Conservation (phyloP, 1,140 invertebrate species). For the Druon quercuslanigerum region DNA sequence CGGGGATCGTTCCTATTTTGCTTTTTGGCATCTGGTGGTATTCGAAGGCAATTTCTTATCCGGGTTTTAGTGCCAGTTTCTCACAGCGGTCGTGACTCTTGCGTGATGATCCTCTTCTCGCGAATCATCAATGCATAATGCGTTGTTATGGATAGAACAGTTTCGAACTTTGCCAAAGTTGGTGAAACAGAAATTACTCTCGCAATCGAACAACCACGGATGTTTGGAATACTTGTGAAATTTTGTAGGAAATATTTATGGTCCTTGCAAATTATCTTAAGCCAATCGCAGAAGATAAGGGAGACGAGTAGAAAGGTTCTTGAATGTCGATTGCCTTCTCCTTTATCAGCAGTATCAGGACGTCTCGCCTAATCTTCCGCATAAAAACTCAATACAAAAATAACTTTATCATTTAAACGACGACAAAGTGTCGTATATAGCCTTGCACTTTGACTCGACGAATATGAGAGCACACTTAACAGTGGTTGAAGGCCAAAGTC, state of each 20-base stretch:
- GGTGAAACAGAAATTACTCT: neutral
- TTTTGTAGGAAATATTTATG: neutral
- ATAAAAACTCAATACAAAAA: slow-evolving; percentile 34
- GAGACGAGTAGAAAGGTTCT: neutral
- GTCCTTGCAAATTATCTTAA: neutral
- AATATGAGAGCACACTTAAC: slow-evolving; percentile 37
- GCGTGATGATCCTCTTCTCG: slow-evolving; percentile 19
- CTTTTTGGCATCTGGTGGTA: slow-evolving; percentile 28
- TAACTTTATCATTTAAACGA: slow-evolving; percentile 39
- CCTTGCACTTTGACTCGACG: slow-evolving; percentile 47
- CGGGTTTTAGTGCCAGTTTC: slow-evolving; percentile 44
- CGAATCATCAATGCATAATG: slow-evolving; percentile 16
- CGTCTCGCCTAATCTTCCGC: slow-evolving; percentile 5
- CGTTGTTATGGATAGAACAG: neutral
- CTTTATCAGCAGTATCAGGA: neutral
- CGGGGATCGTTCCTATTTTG: slow-evolving; percentile 37
- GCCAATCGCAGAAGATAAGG: neutral
- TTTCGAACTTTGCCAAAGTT: slow-evolving; percentile 8
- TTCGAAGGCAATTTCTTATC: slow-evolving; percentile 38
- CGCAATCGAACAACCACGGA: neutral
- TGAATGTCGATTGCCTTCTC: slow-evolving; percentile 9
- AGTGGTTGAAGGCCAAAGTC: slow-evolving; percentile 38
- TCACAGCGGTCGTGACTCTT: slow-evolving; percentile 29
- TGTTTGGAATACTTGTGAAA: neutral
- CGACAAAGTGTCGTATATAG: slow-evolving; percentile 32